A percentile compares a stretch with the other conserved stretches of the same genome.
phyloP scores from a whole-genome alignment of 2,113 vertebrate species.

The Silurus meridionalis region DNA sequence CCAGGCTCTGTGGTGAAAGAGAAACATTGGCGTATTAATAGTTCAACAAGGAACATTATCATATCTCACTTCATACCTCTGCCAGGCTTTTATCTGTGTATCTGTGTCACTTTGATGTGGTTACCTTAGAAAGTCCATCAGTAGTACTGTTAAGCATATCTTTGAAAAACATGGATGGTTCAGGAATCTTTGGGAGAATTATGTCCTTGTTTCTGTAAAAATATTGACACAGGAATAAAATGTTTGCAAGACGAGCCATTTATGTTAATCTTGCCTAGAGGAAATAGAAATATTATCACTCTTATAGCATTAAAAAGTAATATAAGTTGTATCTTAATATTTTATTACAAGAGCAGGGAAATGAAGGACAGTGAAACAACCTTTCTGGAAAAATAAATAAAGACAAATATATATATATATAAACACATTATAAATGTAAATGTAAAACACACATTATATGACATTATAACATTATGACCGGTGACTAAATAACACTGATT shows the following conservation, averaged over 20 bases:
- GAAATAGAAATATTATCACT: neutral
- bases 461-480: too few species aligned
- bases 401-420: too few species aligned
- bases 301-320: neutral
- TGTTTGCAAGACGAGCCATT: neutral
- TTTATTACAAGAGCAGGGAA: neutral
- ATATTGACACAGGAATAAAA: neutral
- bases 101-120: neutral
- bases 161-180: slow-evolving; percentile 65
- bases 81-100: neutral
- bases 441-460: too few species aligned
- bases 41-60: neutral
- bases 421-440: too few species aligned
- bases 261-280: neutral
- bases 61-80: neutral
- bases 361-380: neutral
- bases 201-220: slow-evolving; percentile 59
- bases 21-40: neutral
- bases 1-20: slow-evolving; percentile 18
- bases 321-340: neutral
- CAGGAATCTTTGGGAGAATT: slow-evolving; percentile 62
- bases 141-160: slow-evolving; percentile 61
- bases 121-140: slow-evolving; percentile 43
- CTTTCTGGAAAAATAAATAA: too few species aligned
- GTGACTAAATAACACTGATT: too few species aligned